Evolutionary conservation across 2,888 invertebrate genomes (phyloP).

Genomic region (Drosophila pegasa): DNA sequence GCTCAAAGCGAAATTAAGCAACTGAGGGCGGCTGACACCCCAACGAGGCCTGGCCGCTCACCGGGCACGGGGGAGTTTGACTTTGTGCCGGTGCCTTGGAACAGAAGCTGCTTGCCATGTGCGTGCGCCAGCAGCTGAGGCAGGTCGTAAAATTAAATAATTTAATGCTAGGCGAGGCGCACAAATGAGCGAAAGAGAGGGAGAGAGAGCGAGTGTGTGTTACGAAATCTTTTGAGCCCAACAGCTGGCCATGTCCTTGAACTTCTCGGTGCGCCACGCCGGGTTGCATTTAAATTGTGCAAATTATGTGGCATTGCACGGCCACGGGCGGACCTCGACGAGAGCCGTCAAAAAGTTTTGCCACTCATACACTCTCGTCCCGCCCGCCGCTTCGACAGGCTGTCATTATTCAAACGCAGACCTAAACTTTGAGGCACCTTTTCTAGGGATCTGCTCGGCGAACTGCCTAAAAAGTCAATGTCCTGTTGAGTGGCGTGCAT

Average conservation of each 20-base stretch:
- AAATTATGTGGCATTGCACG: constrained; percentile 65
- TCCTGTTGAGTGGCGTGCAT: constrained; percentile 69
- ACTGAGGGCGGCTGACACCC: constrained; percentile 33
- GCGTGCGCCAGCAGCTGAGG: constrained; percentile 38
- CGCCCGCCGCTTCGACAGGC: constrained; percentile 14
- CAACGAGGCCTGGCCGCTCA: constrained; percentile 1
- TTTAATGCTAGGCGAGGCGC: constrained; percentile 59
- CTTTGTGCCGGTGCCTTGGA: constrained; percentile 38
- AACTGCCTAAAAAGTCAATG: constrained; percentile 70
- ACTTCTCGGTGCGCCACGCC: constrained; percentile 43
- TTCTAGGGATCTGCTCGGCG: constrained; percentile 27
- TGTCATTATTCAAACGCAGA: constrained; percentile 68
- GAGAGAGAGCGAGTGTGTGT: constrained; percentile 11
- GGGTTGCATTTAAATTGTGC: constrained; percentile 66
- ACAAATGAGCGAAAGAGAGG: constrained; percentile 20
- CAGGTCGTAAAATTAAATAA: constrained; percentile 66
- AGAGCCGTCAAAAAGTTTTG: constrained; percentile 61
- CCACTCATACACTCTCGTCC: constrained; percentile 8
- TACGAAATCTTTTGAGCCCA: constrained; percentile 33
- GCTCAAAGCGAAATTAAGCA: constrained; percentile 61
- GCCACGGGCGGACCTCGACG: constrained; percentile 27
- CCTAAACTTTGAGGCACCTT: constrained; percentile 56
- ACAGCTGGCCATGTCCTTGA: constrained; percentile 62
- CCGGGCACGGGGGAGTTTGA: constrained; percentile 40
- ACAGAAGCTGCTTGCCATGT: constrained; percentile 37